Percentiles rank a stretch among this genome's conserved stretches.
Conservation (phyloP, 2,888 invertebrate species). For the Melolontha melolontha region DNA sequence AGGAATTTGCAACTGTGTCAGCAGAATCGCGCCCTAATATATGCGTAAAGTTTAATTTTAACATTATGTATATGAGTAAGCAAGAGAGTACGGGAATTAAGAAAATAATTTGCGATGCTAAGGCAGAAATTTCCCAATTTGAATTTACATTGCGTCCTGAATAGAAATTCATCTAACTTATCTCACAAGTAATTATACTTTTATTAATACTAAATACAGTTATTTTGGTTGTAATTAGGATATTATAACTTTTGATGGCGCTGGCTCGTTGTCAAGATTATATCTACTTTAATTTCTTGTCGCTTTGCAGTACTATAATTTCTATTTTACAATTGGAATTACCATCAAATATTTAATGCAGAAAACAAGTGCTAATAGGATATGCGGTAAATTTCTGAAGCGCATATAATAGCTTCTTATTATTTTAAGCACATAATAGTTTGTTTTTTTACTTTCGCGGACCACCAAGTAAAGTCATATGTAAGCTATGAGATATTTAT, state of each 20-base stretch:
- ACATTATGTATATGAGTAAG: slow-evolving; percentile 24
- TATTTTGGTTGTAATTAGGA: slow-evolving; percentile 38
- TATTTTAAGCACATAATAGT: too few relatives aligned
- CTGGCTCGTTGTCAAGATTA: slow-evolving; percentile 29
- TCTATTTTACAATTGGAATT: slow-evolving; percentile 4
- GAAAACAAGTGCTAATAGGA: too few relatives aligned
- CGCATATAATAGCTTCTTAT: too few relatives aligned
- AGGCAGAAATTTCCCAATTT: slow-evolving; percentile 35
- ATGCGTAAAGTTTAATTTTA: slow-evolving; percentile 30
- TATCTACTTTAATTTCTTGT: slow-evolving; percentile 19
- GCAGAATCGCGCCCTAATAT: slow-evolving; percentile 10
- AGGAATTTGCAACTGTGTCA: slow-evolving; percentile 17
- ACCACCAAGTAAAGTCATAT: too few relatives aligned
- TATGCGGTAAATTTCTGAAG: too few relatives aligned
- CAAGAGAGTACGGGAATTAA: slow-evolving; percentile 11
- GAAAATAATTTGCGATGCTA: slow-evolving; percentile 27
- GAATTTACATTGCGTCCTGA: slow-evolving; percentile 33
- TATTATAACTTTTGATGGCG: slow-evolving; percentile 39
- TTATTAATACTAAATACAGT: slow-evolving; percentile 40
- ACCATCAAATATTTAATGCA: background rate
- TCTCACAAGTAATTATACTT: slow-evolving; percentile 41
- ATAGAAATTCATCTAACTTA: slow-evolving; percentile 39
- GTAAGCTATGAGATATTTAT: too few relatives aligned
- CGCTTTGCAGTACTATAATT: slow-evolving; percentile 3
- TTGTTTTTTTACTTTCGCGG: too few relatives aligned